Base-by-base conservation (phyloP, 2,888 invertebrate species). In the Ormyrus thymus region DNA sequence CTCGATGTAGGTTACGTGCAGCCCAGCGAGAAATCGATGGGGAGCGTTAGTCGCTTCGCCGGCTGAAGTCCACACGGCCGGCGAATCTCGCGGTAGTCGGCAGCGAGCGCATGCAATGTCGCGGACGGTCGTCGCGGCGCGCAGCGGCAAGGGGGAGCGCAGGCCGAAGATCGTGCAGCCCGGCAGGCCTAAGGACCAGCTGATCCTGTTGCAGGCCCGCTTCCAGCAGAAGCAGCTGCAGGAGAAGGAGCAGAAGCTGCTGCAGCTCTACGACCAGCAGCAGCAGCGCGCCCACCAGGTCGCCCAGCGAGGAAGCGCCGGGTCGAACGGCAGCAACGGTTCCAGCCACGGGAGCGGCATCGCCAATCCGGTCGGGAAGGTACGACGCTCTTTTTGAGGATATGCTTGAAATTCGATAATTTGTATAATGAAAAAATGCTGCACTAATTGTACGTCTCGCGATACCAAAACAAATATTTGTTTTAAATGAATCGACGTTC, bases 141-240 rank as follows among this genome's bases (percentile, higher is more conserved):
- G 10, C 53, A 5, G 10, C 55, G 13, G 55, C 55, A 10, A 10
- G 10, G 50, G 50, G 46, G 4, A 9, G 48, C 10, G 11, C 66
- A 29, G 43, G 56, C 70, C 4, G 46, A 58, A 55, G 15, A 64
- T 10, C 64, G 55, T 6, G 1, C 48, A 7, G 2, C 53, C 15
- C 8, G 59, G 11, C 6, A 55, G 5, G 65, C 15, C 10, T 11
- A 29, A 29, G 29, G 51, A 65, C 55, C 56, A 68, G 29, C 70
- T 69, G 55, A 29, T 76, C n/a, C 15, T 83, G 80, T 91, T 90
- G 5, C 92, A 96, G 96, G 95, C 96, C 82, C 93, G 94, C 80
- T 96, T 95, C 90, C 96, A 96, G 88, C 95, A 96, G 89, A 95
- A 94, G 86, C 96, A 95, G 86, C 92, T 95, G 89, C 94, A 95